phyloP scores from a whole-genome alignment of 2,797 vertebrate species.

The Pangasius mekongensis region DNA sequence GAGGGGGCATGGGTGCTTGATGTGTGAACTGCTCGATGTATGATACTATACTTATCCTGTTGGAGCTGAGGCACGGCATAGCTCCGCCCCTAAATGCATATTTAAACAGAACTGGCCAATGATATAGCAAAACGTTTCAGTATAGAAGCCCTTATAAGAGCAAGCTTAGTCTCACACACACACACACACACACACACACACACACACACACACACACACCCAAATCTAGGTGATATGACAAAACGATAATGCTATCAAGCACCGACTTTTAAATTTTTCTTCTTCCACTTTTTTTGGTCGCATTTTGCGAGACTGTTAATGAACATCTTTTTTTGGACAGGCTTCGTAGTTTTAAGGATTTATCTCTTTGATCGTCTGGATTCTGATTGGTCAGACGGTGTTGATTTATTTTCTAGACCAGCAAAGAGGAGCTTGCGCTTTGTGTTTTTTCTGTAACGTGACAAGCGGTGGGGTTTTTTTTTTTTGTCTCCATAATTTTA shows the following conservation, averaged over 20 bases:
- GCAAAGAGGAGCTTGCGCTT: too few species aligned
- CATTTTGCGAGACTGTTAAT: not conserved
- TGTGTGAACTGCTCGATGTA: not conserved
- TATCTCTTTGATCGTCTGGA: not conserved
- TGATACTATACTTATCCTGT: not conserved
- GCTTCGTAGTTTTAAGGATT: too few species aligned
- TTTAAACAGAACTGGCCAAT: not conserved
- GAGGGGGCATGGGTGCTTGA: not conserved
- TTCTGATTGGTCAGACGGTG: not conserved
- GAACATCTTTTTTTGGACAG: too few species aligned
- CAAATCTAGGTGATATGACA: not conserved
- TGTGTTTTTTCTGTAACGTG: too few species aligned
- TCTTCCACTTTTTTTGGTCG: not conserved
- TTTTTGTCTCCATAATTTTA: too few species aligned
- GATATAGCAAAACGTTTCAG: not conserved
- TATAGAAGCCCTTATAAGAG: not conserved
- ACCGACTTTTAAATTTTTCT: not conserved
- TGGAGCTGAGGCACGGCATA: not conserved
- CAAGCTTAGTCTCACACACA: not conserved
- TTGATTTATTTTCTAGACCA: too few species aligned
- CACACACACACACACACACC: slow-evolving; percentile 1
- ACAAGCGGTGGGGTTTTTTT: too few species aligned
- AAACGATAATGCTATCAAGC: not conserved
- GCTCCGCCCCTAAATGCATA: not conserved
- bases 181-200: slow-evolving; percentile 5